Evolutionary conservation across 2,888 invertebrate genomes (phyloP).

Genomic region (Hydriomena furcata): DNA sequence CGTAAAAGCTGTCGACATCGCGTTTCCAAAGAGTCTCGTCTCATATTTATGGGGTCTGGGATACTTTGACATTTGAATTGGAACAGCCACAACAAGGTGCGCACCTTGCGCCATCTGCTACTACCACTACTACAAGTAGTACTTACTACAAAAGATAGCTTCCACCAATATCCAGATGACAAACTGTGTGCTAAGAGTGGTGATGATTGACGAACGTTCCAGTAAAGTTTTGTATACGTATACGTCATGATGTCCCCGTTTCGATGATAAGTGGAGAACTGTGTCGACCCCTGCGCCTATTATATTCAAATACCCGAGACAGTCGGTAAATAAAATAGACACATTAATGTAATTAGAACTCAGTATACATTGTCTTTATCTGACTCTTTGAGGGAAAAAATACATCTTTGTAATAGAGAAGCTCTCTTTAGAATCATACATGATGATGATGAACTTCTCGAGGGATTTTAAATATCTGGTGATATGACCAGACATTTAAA

Average conservation of each 20-base stretch:
- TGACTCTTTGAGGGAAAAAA: neutral
- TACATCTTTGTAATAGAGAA: neutral
- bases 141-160: too few species aligned
- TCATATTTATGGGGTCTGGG: neutral
- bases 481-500: too few species aligned
- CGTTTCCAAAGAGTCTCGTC: constrained; percentile 2
- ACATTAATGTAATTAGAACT: constrained; percentile 10
- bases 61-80: neutral
- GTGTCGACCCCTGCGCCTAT: constrained; percentile 9
- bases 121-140: too few species aligned
- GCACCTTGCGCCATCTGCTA: neutral
- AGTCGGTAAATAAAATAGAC: constrained; percentile 4
- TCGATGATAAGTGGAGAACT: constrained; percentile 5
- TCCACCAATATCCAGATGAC: too few species aligned
- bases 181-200: too few species aligned
- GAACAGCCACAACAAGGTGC: neutral
- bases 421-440: neutral
- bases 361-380: neutral
- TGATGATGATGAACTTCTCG: too few species aligned
- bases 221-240: neutral
- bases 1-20: constrained; percentile 11
- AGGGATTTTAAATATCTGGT: too few species aligned
- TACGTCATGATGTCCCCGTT: neutral
- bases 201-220: too few species aligned
- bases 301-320: constrained; percentile 5